Evolutionary conservation across 1,140 invertebrate species (phyloP), one percentile per base, ranked within the genome.

Genomic region (Drosophila kanapiae): DNA sequence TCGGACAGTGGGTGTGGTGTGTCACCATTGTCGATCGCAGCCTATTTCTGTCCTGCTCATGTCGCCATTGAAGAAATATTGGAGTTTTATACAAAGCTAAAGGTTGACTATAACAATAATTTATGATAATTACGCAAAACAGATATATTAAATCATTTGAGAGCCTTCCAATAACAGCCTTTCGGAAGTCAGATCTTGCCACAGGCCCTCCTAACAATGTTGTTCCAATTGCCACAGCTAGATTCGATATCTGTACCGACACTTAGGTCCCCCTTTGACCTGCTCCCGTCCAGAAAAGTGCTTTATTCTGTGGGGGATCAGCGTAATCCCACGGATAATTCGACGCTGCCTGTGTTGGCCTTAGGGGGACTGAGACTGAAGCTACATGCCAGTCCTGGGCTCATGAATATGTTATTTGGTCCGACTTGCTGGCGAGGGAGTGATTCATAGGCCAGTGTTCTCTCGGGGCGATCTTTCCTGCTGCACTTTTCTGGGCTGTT

Each of bases 361-460:
- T 35, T 35, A 45, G 48, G 63, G 47, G 51, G 38, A 23, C 23
- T 23, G 23, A 54, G n/a, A 9, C 47, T 8, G 38, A 45, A 23
- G 29, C 16, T 37, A n/a, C 29, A 14, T 18, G n/a, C 40, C 37
- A 37, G 37, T 40, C 31, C 47, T 47, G 23, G 45, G 29, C 45
- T 67, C 63, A 54, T 43, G 47, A 69, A 54, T 47, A 60, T 68
- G 45, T 75, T 54, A 42, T 38, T 29, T 65, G 38, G 56, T 42
- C 16, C 43, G 62, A 27, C 65, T 72, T 31, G 56, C 72, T 75
- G 61, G n/a, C 65, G 49, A 29, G 14, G 43, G 67, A 88, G 84
- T 86, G 83, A 86, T 88, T 87, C 83, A 80, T 83, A 69, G 71
- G 57, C 59, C 56, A 45, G 74, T 51, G 45, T 37, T 48, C 45